Percentiles rank a stretch among this genome's conserved stretches.
These are phyloP conservation scores for Perodicticus potto DNA, from an alignment of 2,797 vertebrate genomes.

Conservation along the genomic window DNA sequence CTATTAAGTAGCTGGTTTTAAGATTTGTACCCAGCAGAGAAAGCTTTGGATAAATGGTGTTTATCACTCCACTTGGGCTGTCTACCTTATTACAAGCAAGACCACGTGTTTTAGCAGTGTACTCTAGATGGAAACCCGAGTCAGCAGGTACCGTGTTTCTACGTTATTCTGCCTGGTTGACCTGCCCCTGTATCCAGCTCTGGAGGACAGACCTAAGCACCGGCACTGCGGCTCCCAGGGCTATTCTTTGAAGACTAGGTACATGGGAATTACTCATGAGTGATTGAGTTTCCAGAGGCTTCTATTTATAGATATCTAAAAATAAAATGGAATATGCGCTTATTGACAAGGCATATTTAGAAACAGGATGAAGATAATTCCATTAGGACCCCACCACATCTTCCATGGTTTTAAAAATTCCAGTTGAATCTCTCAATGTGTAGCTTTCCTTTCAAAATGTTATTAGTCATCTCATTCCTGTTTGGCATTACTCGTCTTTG, in stretches of 20 bases:
- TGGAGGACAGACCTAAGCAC: accelerated
- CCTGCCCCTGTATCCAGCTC: background rate
- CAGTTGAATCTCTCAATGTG: background rate
- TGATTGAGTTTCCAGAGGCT: background rate
- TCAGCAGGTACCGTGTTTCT: background rate
- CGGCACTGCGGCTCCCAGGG: background rate
- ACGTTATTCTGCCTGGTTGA: background rate
- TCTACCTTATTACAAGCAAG: background rate
- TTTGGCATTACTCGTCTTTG: background rate
- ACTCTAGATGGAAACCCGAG: background rate
- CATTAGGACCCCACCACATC: background rate
- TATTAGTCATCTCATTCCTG: background rate
- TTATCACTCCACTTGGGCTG: background rate
- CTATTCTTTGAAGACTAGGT: background rate
- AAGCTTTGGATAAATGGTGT: background rate
- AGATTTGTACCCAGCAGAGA: background rate
- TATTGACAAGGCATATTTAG: background rate
- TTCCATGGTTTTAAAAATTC: slow-evolving; percentile 1
- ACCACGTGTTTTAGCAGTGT: background rate
- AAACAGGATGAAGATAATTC: background rate
- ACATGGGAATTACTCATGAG: background rate
- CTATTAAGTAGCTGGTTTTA: background rate
- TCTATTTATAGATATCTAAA: background rate
- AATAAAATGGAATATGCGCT: background rate
- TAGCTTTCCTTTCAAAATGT: background rate